phyloP scores from a whole-genome alignment of 2,888 invertebrate genomes.

The Amphiduros pacificus region DNA sequence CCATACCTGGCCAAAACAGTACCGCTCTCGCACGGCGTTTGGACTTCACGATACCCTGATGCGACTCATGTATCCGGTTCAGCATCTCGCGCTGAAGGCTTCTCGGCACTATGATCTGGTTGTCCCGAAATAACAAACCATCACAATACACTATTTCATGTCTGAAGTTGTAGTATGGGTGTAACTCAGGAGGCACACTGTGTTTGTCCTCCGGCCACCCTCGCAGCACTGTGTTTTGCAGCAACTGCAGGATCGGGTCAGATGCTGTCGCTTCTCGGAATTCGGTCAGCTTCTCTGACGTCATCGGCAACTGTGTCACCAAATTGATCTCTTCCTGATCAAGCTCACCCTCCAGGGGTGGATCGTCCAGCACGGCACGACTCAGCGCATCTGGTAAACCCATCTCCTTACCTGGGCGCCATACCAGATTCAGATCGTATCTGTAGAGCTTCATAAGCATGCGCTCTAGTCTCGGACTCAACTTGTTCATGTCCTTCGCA shows the following conservation, averaged over 20 bases:
- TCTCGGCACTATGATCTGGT: slow-evolving; percentile 17
- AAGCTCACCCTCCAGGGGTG: background rate
- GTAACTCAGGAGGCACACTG: slow-evolving; percentile 15
- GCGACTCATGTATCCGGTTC: slow-evolving; percentile 14
- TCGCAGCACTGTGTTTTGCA: background rate
- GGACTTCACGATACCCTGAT: slow-evolving; percentile 20
- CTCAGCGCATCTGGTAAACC: slow-evolving; percentile 8
- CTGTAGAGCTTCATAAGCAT: slow-evolving; percentile 23
- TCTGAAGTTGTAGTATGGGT: slow-evolving; percentile 19
- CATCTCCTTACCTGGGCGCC: slow-evolving; percentile 5
- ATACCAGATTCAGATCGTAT: slow-evolving; percentile 15
- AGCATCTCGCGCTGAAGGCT: slow-evolving; percentile 9
- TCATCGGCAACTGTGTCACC: background rate
- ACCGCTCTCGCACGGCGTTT: slow-evolving; percentile 20
- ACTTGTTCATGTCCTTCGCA: slow-evolving; percentile 15
- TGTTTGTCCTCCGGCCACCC: background rate
- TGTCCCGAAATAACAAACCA: slow-evolving; percentile 15
- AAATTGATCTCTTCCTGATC: too few species aligned
- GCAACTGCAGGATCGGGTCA: background rate
- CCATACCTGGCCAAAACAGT: slow-evolving; percentile 28
- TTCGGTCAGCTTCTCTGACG: slow-evolving; percentile 4
- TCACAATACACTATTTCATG: slow-evolving; percentile 2
- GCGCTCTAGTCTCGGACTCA: slow-evolving; percentile 21
- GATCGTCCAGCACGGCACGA: background rate
- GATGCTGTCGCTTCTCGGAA: background rate